Evolutionary conservation across 2,113 vertebrate genomes (phyloP).

Genomic region (Sminthopsis crassicaudata): DNA sequence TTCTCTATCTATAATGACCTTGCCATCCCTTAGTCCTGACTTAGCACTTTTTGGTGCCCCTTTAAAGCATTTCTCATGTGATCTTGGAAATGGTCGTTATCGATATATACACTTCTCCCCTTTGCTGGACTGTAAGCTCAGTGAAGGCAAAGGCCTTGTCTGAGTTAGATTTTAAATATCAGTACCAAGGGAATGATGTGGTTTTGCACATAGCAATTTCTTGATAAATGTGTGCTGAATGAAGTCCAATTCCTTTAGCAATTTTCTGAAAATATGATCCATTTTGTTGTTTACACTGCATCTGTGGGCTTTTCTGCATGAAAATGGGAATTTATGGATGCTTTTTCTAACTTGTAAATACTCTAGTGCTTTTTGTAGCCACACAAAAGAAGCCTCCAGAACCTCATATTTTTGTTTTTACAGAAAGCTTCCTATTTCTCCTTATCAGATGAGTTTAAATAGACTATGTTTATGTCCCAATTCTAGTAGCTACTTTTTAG

Average conservation of each 20-base stretch:
- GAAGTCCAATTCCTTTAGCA: neutral
- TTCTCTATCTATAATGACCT: neutral
- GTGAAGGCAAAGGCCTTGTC: neutral
- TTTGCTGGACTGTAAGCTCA: neutral
- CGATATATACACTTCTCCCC: neutral
- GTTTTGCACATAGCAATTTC: neutral
- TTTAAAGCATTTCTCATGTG: neutral
- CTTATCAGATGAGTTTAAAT: neutral
- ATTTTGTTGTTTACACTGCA: neutral
- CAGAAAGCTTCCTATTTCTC: neutral
- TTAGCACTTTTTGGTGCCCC: neutral
- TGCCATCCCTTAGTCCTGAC: neutral
- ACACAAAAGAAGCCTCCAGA: neutral
- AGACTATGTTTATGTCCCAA: neutral
- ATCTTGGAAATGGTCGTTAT: neutral
- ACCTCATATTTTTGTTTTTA: neutral
- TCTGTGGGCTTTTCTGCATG: neutral
- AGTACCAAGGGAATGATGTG: neutral
- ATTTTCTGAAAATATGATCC: neutral
- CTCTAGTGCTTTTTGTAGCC: neutral
- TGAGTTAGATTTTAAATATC: neutral
- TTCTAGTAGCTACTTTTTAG: neutral
- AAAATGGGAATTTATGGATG: neutral
- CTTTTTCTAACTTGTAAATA: neutral
- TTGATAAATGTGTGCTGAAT: neutral